phyloP scores from a whole-genome alignment of 2,888 invertebrate genomes.

The Drosophila neonasuta region DNA sequence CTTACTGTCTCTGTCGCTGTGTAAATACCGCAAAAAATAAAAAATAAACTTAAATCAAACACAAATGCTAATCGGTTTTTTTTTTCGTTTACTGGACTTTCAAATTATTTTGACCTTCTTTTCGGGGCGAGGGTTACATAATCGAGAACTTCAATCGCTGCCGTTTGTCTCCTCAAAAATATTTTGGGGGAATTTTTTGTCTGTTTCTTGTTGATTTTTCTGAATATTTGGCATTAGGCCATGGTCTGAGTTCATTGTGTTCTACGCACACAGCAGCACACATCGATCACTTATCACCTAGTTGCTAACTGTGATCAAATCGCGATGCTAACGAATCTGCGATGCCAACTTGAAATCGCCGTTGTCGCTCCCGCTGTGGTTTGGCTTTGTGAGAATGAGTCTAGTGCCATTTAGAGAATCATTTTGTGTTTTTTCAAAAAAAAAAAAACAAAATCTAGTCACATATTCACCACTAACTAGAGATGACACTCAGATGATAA shows the following conservation, averaged over 20 bases:
- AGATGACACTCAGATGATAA: background rate
- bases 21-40: constrained; percentile 32
- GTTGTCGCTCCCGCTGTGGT: background rate
- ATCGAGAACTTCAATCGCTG: constrained; percentile 45
- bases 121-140: constrained; percentile 15
- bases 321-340: constrained; percentile 34
- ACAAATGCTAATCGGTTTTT: constrained; percentile 9
- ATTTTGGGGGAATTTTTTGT: constrained; percentile 2
- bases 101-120: constrained; percentile 56
- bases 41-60: constrained; percentile 13
- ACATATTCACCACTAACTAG: background rate
- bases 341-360: no score
- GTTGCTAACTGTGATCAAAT: constrained; percentile 47
- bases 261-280: constrained; percentile 27
- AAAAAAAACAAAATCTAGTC: background rate
- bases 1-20: constrained; percentile 21
- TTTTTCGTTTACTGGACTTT: background rate
- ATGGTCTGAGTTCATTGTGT: constrained; percentile 39
- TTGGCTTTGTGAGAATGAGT: background rate
- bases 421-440: background rate
- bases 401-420: constrained; percentile 5
- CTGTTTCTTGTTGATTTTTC: constrained; percentile 18
- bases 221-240: constrained; percentile 5
- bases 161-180: constrained; percentile 36
- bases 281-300: constrained; percentile 45